Percentiles rank a stretch among this genome's conserved stretches.
phyloP scores from a whole-genome alignment of 1,140 invertebrate species.

The Lordiphosa stackelbergi region DNA sequence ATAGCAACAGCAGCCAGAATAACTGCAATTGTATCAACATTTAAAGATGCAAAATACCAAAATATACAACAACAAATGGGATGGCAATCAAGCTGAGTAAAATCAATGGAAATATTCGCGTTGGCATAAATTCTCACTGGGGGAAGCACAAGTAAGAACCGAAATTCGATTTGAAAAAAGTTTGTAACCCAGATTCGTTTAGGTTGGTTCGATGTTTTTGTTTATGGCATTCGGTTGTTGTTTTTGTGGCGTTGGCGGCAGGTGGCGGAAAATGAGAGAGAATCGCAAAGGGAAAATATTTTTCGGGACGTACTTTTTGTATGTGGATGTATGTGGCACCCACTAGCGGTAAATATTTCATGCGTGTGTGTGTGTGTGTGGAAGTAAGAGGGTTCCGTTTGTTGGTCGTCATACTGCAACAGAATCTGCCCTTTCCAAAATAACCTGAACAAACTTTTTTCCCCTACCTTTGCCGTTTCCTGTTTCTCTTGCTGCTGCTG shows the following conservation, averaged over 20 bases:
- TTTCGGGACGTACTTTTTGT: slow-evolving; percentile 43
- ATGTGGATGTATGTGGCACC: slow-evolving; percentile 19
- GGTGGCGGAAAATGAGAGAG: slow-evolving; percentile 48
- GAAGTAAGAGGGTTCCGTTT: slow-evolving; percentile 19
- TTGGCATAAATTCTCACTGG: slow-evolving; percentile 66
- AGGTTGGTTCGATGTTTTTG: slow-evolving; percentile 40
- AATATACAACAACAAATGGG: background rate
- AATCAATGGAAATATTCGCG: slow-evolving; percentile 71
- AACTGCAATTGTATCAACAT: slow-evolving; percentile 39
- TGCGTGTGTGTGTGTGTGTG: slow-evolving; percentile 19
- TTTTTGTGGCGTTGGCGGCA: slow-evolving; percentile 12
- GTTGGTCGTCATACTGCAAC: slow-evolving; percentile 50
- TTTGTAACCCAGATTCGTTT: slow-evolving; percentile 67
- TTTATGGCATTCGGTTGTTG: slow-evolving; percentile 17
- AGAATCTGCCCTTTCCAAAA: too few species aligned
- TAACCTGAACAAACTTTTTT: slow-evolving; percentile 48
- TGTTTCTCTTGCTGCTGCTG: slow-evolving; percentile 44
- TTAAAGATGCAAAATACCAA: slow-evolving; percentile 46
- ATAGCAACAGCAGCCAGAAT: slow-evolving; percentile 11
- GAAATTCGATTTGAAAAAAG: slow-evolving; percentile 33
- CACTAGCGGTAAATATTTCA: slow-evolving; percentile 37
- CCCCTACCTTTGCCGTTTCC: slow-evolving; percentile 26
- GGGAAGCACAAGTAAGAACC: slow-evolving; percentile 9
- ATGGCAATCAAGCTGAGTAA: slow-evolving; percentile 62
- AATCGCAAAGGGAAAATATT: slow-evolving; percentile 22